Base-by-base conservation (phyloP, 2,797 vertebrate species). In the Hoplostethus mediterraneus region DNA sequence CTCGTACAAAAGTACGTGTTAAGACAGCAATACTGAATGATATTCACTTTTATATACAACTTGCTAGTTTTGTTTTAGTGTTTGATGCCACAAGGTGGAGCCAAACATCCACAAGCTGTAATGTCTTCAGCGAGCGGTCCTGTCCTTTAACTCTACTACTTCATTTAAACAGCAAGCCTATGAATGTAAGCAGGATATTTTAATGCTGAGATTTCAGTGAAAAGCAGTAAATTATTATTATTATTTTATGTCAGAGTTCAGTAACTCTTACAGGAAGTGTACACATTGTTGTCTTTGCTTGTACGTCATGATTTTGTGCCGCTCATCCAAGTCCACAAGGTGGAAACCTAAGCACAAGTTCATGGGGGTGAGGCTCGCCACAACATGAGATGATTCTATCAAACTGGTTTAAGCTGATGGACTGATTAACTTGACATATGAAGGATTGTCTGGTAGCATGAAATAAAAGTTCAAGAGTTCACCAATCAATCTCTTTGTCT, bases 51-150 rank as follows among this genome's bases (percentile, higher is more conserved):
- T 5, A 59, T 59, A 21, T 21, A 33, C 6, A 33, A 33, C 33
- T 6, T 33, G 33, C 6, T 33, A 33, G 4, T 33, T 33, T 33
- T 33, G 5, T 45, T 0, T 49, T 28, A 28, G 6, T 45, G 11
- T 44, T 30, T 44, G 8, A 44, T n/a, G 59, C 77, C 87, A 89
- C 85, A 70, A 77, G 87, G 82, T 86, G 83, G 83, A 11, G 80
- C 76, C 67, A 75, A 42, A 66, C 13, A 59, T 51, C 21, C 31
- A 75, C 25, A 44, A 5, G 33, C 7, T 28, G 3, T 2, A 10
- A 10, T 3, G 2, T 52, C 5, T 48, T 48, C 14, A 48, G 47
- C n/a, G 16, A 48, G 13, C 7, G n/a, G 16, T 17, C 12, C 42
- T 9, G 16, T 17, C 12, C 42, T 9, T 51, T 25, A 53, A 47